Percentiles rank a stretch among this genome's conserved stretches.
Evolutionary conservation across 2,888 invertebrate species (phyloP).

Genomic region (Monochamus alternatus): DNA sequence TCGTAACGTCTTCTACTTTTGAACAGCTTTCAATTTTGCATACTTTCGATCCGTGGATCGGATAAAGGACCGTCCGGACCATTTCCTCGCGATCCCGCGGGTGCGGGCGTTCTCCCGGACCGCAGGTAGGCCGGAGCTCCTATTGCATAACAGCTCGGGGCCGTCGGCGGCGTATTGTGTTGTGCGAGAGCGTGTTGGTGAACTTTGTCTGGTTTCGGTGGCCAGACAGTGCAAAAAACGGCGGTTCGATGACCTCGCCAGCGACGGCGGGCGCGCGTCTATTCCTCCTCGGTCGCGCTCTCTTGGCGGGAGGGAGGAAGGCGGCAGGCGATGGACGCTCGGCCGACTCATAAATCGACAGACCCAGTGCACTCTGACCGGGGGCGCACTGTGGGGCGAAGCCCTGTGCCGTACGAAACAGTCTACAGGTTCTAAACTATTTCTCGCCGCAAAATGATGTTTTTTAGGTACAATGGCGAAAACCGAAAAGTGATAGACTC

Average conservation of each 20-base stretch:
- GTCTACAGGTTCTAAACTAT: too few species aligned
- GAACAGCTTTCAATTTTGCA: not conserved
- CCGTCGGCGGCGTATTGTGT: conserved; percentile 14
- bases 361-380: conserved; percentile 32
- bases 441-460: too few species aligned
- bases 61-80: not conserved
- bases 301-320: not conserved
- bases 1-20: too few species aligned
- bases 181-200: conserved; percentile 44
- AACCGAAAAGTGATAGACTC: too few species aligned
- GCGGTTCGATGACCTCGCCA: conserved; percentile 48
- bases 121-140: conserved; percentile 12
- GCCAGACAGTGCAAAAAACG: conserved; percentile 59
- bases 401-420: too few species aligned
- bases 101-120: not conserved
- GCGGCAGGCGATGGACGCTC: not conserved
- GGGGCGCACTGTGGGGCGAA: too few species aligned
- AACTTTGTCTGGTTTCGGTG: conserved; percentile 55
- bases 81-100: not conserved
- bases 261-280: conserved; percentile 37
- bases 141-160: conserved; percentile 37
- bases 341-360: conserved; percentile 32
- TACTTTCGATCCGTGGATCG: not conserved
- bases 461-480: too few species aligned
- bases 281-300: conserved; percentile 6